Evolutionary conservation across 2,888 invertebrate species (phyloP), one percentile per base, ranked within the genome.

Genomic region (Drosophila robusta): DNA sequence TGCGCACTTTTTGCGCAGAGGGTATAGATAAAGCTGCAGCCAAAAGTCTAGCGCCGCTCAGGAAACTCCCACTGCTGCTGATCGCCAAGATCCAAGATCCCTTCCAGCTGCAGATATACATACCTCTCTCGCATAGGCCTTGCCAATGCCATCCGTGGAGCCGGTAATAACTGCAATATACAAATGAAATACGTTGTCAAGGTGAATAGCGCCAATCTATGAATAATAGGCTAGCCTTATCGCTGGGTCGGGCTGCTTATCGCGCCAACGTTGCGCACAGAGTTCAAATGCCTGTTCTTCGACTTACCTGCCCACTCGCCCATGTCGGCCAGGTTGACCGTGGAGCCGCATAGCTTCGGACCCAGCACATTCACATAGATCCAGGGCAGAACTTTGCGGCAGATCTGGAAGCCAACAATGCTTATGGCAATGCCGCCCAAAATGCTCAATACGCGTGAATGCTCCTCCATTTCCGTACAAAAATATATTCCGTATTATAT

Each of bases 101-200:
- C 11, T 11, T 32, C 3, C 32, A 32, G 32, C 5, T 8, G 5
- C 14, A 39, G 12, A 8, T 51, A 22, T 66, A 87, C 91, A 88
- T 92, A 95, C 95, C 90, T 95, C 94, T 90, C 94, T 94, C 0
- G 96, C 97, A 89, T 96, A 98, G 18, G 97, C 96, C 91, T 97
- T 97, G 72, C 98, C 98, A 70, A 98, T 95, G 4, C 98, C 98
- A 93, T 97, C 97, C 0, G 97, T 97, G 12, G 96, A 95, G 11
- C 98, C 98, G 14, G 98, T 98, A 12, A 98, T 93, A 83, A 98
- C 97, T 96, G 93, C 46, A 95, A 89, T 9, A 42, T 9, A 41
- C 18, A 24, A 36, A 42, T 9, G 44, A 8, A n/a, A 16, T 4
- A 14, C 38, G 8, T 32, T n/a, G 56, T 9, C 47, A 39, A 41